Evolutionary conservation across 2,797 vertebrate genomes (phyloP).

Genomic region (Gallirallus australis): DNA sequence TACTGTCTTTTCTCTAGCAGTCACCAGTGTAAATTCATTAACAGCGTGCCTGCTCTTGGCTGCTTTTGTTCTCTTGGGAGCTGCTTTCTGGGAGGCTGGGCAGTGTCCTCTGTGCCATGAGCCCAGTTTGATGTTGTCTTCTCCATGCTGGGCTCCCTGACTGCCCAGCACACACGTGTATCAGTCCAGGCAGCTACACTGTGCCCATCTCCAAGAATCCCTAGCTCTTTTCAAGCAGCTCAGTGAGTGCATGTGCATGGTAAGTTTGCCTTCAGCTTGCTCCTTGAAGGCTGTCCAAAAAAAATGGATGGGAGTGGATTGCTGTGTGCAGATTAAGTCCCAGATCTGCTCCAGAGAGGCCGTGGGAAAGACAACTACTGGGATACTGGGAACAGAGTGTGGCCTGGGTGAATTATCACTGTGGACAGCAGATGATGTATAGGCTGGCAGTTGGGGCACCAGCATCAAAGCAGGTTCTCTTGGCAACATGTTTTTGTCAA

Average conservation of each 20-base stretch:
- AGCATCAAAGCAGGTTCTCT: not conserved
- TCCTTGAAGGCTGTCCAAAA: not conserved
- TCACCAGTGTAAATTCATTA: not conserved
- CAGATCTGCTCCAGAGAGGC: not conserved
- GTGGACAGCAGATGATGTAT: not conserved
- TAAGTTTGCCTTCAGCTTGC: not conserved
- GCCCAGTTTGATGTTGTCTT: not conserved
- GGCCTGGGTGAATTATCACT: not conserved
- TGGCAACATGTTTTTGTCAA: not conserved
- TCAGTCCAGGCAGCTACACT: not conserved
- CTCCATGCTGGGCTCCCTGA: not conserved
- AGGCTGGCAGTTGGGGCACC: not conserved
- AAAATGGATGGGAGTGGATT: not conserved
- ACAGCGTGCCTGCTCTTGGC: fast-evolving
- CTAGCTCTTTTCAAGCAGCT: not conserved
- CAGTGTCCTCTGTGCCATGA: fast-evolving
- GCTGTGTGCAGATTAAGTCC: not conserved
- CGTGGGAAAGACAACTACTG: not conserved
- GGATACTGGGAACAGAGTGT: not conserved
- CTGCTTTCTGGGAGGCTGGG: not conserved
- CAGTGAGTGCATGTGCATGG: fast-evolving
- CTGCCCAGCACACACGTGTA: fast-evolving
- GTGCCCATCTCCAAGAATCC: fast-evolving
- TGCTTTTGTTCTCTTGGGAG: not conserved
- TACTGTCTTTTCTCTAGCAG: fast-evolving